phyloP scores from a whole-genome alignment of 2,113 vertebrate genomes.

The Guaruba guarouba region DNA sequence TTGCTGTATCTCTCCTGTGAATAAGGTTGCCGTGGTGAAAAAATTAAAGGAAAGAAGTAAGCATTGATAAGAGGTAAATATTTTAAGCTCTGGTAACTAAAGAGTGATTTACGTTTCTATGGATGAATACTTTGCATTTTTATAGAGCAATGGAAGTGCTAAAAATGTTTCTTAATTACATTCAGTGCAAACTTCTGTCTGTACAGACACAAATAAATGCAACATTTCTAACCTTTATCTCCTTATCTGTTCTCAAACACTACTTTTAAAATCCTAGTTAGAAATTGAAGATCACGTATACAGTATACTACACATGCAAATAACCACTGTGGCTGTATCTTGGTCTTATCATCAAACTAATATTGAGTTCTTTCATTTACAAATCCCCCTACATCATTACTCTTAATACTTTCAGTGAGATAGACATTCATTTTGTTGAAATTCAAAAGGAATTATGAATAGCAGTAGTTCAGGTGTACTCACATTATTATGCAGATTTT shows the following conservation, averaged over 20 bases:
- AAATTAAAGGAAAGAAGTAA: not conserved
- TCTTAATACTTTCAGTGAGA: not conserved
- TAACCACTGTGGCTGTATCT: not conserved
- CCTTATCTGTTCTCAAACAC: not conserved
- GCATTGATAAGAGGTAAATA: not conserved
- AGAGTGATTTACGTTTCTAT: not conserved
- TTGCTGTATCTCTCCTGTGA: not conserved
- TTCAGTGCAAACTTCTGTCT: not conserved
- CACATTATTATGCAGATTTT: not conserved
- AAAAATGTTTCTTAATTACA: not conserved
- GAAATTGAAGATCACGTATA: not conserved
- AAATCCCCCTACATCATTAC: not conserved
- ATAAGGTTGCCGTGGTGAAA: slow-evolving; percentile 21
- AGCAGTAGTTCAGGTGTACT: not conserved
- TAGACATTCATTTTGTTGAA: not conserved
- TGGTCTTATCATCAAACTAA: not conserved
- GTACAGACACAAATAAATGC: not conserved
- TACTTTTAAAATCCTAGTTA: not conserved
- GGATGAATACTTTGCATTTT: not conserved
- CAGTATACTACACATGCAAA: not conserved
- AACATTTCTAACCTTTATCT: not conserved
- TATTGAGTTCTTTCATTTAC: not conserved
- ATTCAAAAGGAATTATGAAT: not conserved
- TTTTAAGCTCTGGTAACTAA: not conserved
- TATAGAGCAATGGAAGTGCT: not conserved